Conservation (phyloP, 2,888 invertebrate genomes). For the Drosophila koepferae region DNA sequence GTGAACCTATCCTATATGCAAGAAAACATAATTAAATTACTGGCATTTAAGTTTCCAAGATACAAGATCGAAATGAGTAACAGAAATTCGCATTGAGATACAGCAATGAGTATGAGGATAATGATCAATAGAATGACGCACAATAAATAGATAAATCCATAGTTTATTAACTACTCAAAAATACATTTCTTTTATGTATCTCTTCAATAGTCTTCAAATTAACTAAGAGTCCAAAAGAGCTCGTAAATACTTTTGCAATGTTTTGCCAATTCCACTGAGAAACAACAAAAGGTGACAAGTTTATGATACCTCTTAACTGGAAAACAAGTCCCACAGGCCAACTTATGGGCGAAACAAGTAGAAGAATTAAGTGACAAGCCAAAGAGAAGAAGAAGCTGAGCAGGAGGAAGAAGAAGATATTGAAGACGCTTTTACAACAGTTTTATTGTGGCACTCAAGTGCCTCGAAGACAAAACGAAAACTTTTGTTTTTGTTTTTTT, state of each 20-base stretch:
- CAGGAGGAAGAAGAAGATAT: not conserved
- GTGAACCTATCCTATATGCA: not conserved
- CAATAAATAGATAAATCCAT: not conserved
- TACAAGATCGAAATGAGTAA: too few species aligned
- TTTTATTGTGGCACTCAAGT: slow-evolving; percentile 50
- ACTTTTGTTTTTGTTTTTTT: not conserved
- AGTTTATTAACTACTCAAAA: not conserved
- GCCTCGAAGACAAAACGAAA: slow-evolving; percentile 26
- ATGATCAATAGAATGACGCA: not conserved
- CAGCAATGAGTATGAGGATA: not conserved
- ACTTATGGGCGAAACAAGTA: slow-evolving; percentile 7
- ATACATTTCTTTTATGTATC: not conserved
- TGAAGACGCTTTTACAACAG: slow-evolving; percentile 27
- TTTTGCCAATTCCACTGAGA: slow-evolving; percentile 6
- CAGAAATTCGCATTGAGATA: too few species aligned
- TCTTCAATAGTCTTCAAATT: not conserved
- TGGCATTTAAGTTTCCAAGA: not conserved
- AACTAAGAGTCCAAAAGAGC: not conserved
- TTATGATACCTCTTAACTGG: slow-evolving; percentile 27
- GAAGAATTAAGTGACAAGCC: slow-evolving; percentile 1
- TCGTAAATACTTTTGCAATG: slow-evolving; percentile 13
- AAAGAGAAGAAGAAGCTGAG: not conserved
- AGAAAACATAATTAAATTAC: not conserved
- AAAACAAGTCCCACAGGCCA: slow-evolving; percentile 7
- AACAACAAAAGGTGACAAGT: slow-evolving; percentile 42